phyloP scores from a whole-genome alignment of 2,113 vertebrate species.

The Lontra canadensis region DNA sequence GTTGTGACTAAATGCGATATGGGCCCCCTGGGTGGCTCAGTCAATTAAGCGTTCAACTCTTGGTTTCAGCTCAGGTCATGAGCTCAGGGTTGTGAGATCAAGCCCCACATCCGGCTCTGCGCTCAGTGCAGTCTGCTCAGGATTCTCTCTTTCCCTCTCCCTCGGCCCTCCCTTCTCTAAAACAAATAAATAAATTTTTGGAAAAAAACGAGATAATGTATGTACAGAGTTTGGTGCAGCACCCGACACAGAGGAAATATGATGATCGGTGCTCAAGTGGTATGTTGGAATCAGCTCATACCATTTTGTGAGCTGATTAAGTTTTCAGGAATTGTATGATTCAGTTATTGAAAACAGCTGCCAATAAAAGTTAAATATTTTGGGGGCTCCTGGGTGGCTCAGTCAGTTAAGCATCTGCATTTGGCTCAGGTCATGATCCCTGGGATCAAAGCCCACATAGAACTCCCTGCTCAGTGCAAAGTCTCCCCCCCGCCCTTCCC shows the following conservation, averaged over 20 bases:
- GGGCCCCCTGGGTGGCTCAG: neutral
- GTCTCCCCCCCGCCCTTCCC: neutral
- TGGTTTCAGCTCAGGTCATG: neutral
- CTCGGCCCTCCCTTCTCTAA: neutral
- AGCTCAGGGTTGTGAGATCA: neutral
- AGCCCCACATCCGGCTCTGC: accelerated
- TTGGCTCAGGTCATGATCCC: neutral
- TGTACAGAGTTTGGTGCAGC: neutral
- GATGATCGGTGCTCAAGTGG: neutral
- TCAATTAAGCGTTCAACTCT: neutral
- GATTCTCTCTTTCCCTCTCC: neutral
- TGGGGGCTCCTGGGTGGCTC: neutral
- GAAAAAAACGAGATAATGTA: neutral
- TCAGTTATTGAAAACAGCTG: neutral
- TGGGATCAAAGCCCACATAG: accelerated
- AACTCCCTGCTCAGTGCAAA: neutral
- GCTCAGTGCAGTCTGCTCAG: neutral
- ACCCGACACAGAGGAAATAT: neutral
- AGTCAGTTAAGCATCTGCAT: neutral
- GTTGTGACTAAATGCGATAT: neutral
- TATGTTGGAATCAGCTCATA: neutral
- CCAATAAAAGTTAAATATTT: neutral
- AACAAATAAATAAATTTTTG: neutral
- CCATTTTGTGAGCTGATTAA: neutral
- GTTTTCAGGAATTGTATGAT: neutral